Percentiles rank a stretch among this genome's conserved stretches.
These are phyloP conservation scores for Coptodon bakossiorum DNA, from an alignment of 2,113 vertebrate species.

Conservation along the genomic window DNA sequence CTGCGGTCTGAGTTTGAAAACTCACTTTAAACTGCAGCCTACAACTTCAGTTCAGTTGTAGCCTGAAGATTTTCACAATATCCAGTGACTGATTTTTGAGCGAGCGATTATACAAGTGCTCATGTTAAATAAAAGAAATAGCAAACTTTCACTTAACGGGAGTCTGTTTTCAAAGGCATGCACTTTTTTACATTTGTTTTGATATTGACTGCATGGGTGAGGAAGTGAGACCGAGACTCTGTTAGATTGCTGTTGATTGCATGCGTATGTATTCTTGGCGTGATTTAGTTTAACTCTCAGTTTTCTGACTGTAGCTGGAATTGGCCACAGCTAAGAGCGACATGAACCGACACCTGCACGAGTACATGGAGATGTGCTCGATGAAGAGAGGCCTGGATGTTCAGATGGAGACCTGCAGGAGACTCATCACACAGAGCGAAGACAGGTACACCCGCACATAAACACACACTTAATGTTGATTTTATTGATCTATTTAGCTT, in stretches of 20 bases:
- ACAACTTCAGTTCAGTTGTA: neutral
- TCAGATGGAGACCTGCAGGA: constrained; percentile 97
- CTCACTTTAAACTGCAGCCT: neutral
- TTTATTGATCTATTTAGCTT: neutral
- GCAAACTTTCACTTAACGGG: neutral
- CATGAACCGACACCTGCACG: constrained; percentile 95
- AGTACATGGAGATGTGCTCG: constrained; percentile 99
- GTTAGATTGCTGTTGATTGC: neutral
- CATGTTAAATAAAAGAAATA: neutral
- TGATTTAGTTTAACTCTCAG: neutral
- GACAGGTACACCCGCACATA: constrained; percentile 71
- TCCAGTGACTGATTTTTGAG: neutral
- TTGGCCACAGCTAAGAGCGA: constrained; percentile 94
- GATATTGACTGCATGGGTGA: neutral
- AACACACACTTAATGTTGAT: neutral
- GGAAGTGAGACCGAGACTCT: neutral
- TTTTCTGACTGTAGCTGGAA: constrained; percentile 75
- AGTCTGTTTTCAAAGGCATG: neutral
- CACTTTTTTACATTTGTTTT: neutral
- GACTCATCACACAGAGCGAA: constrained; percentile 90
- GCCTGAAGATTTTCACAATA: neutral
- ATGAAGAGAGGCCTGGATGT: constrained; percentile 97
- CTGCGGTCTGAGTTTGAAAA: neutral
- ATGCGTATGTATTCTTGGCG: neutral
- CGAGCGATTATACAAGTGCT: neutral